Evolutionary conservation across 2,113 vertebrate species (phyloP).

Genomic region (Pyxicephalus adspersus): DNA sequence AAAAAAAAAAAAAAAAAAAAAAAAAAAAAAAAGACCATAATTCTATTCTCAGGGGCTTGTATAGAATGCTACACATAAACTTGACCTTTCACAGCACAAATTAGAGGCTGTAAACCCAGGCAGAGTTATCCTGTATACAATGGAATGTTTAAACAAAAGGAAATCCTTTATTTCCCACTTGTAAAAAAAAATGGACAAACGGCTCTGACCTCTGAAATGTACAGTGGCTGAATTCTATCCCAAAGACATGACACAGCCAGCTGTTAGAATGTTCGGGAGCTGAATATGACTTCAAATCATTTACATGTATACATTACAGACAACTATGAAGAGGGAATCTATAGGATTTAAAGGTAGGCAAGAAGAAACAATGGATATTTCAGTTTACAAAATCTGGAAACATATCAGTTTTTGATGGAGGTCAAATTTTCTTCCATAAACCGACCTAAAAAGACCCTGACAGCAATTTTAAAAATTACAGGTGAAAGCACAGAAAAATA

Average conservation of each 20-base stretch:
- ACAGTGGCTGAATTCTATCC: constrained; percentile 29
- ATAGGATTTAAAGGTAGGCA: too few relatives aligned
- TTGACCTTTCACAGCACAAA: constrained; percentile 21
- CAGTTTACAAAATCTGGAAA: too few relatives aligned
- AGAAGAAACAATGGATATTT: too few relatives aligned
- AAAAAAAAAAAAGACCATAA: constrained; percentile 2
- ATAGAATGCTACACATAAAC: constrained; percentile 32
- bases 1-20: constrained; percentile 3
- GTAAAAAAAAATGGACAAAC: constrained; percentile 33
- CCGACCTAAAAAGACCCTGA: too few relatives aligned
- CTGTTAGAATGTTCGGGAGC: constrained; percentile 1
- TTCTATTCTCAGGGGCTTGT: constrained; percentile 23
- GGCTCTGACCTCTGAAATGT: constrained; percentile 14
- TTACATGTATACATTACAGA: neutral
- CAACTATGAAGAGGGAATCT: too few relatives aligned
- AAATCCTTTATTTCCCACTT: constrained; percentile 36
- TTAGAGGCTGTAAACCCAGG: constrained; percentile 6
- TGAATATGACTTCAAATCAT: neutral
- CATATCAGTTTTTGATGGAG: too few relatives aligned
- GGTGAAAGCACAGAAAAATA: too few relatives aligned
- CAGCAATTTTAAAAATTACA: too few relatives aligned
- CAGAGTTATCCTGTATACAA: constrained; percentile 5
- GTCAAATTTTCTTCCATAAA: too few relatives aligned
- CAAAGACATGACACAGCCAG: neutral
- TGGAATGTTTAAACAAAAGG: constrained; percentile 51